phyloP scores from a whole-genome alignment of 2,797 vertebrate genomes.

The Vespertilio murinus region DNA sequence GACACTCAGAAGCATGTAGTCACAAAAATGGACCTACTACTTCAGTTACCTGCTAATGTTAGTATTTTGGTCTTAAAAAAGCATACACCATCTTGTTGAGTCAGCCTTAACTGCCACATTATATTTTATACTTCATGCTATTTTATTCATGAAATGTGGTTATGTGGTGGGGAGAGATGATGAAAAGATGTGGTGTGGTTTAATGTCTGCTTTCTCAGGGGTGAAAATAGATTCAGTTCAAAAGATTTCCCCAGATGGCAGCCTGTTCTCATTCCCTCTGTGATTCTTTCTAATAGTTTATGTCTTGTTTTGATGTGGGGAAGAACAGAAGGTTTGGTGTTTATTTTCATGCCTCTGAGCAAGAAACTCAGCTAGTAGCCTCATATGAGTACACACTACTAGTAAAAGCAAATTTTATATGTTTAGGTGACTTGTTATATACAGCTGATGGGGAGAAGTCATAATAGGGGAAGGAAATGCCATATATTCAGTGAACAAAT shows the following conservation, averaged over 20 bases:
- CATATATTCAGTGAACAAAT: background rate
- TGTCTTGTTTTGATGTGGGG: background rate
- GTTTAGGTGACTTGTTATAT: background rate
- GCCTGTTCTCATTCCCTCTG: background rate
- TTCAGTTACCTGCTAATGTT: background rate
- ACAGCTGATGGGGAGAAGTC: background rate
- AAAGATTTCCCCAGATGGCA: background rate
- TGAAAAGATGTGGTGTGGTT: background rate
- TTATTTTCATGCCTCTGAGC: background rate
- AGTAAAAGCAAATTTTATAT: background rate
- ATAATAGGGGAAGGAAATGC: background rate
- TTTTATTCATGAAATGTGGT: background rate
- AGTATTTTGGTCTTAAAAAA: background rate
- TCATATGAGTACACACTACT: background rate
- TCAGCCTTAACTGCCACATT: background rate
- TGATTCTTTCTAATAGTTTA: constrained; percentile 28
- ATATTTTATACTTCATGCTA: background rate
- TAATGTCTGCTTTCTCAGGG: constrained; percentile 40
- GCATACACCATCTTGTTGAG: background rate
- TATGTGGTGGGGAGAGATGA: background rate
- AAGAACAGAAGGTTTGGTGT: background rate
- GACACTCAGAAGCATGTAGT: background rate
- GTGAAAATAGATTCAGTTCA: constrained; percentile 19
- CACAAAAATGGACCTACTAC: background rate
- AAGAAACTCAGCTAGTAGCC: background rate